These are phyloP conservation scores for Trissoscelio sp. DNA, from an alignment of 2,888 invertebrate genomes.

Conservation along the genomic window DNA sequence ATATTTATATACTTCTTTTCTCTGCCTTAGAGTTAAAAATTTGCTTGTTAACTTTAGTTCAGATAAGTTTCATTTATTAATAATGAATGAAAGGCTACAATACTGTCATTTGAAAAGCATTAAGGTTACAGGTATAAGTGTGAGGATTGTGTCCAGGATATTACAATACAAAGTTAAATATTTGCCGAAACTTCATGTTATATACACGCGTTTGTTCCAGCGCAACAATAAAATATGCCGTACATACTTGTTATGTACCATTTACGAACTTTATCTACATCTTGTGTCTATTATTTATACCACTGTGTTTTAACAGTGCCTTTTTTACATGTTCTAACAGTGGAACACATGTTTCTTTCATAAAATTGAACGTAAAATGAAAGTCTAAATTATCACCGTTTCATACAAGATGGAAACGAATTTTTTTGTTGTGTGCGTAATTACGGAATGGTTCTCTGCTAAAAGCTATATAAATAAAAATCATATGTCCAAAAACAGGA, in stretches of 20 bases:
- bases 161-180: constrained; percentile 48
- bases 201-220: constrained; percentile 48
- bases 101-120: constrained; percentile 57
- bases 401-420: constrained; percentile 33
- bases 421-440: constrained; percentile 10
- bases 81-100: constrained; percentile 43
- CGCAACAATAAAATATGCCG: constrained; percentile 46
- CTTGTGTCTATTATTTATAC: constrained; percentile 53
- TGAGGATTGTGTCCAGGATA: constrained; percentile 26
- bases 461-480: background rate
- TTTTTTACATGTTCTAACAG: constrained; percentile 57
- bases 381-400: background rate
- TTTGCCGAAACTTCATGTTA: constrained; percentile 39
- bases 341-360: constrained; percentile 50
- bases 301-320: constrained; percentile 41
- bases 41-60: background rate
- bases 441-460: background rate
- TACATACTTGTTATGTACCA: constrained; percentile 36
- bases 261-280: constrained; percentile 51
- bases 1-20: constrained; percentile 8
- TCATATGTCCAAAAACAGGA: no score
- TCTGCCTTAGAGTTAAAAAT: constrained; percentile 10
- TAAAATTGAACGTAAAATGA: constrained; percentile 15
- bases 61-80: constrained; percentile 29
- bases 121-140: constrained; percentile 25